Evolutionary conservation across 2,888 invertebrate species (phyloP).

Genomic region (Didymodactylos carnosus): DNA sequence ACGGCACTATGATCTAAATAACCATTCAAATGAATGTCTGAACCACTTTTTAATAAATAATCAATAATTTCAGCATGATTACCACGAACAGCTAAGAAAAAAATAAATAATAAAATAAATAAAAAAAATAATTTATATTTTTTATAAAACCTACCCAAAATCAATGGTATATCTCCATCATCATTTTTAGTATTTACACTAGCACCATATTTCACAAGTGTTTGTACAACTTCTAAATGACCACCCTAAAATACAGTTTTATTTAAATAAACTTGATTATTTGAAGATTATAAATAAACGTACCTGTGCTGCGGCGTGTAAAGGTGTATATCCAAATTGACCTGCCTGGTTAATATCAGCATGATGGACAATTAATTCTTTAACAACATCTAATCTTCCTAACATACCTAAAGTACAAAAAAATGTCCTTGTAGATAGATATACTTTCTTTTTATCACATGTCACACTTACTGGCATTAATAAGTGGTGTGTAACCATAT

Average conservation of each 20-base stretch:
- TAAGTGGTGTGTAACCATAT: slow-evolving; percentile 12
- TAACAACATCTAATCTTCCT: slow-evolving; percentile 1
- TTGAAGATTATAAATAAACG: neutral
- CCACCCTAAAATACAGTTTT: slow-evolving; percentile 1
- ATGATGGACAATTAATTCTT: neutral
- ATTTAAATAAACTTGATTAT: neutral
- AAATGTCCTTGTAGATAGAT: too few relatives aligned
- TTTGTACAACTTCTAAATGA: slow-evolving; percentile 6
- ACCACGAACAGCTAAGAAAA: neutral
- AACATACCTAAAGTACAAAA: too few relatives aligned
- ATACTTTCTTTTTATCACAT: neutral
- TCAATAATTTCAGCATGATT: neutral
- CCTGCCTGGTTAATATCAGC: slow-evolving; percentile 11
- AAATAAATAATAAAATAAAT: neutral
- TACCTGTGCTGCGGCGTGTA: slow-evolving; percentile 14
- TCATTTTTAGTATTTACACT: slow-evolving; percentile 9
- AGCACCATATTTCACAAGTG: slow-evolving; percentile 3
- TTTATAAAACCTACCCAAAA: neutral
- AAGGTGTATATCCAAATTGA: slow-evolving; percentile 10
- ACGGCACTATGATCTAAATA: neutral
- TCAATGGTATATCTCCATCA: slow-evolving; percentile 12
- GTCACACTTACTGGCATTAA: slow-evolving; percentile 4
- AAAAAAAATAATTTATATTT: neutral
- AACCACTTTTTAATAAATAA: neutral
- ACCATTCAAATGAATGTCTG: neutral